Evolutionary conservation across 2,888 invertebrate genomes (phyloP), one percentile per base, ranked within the genome.

Genomic region (Cantharis flavilabris): DNA sequence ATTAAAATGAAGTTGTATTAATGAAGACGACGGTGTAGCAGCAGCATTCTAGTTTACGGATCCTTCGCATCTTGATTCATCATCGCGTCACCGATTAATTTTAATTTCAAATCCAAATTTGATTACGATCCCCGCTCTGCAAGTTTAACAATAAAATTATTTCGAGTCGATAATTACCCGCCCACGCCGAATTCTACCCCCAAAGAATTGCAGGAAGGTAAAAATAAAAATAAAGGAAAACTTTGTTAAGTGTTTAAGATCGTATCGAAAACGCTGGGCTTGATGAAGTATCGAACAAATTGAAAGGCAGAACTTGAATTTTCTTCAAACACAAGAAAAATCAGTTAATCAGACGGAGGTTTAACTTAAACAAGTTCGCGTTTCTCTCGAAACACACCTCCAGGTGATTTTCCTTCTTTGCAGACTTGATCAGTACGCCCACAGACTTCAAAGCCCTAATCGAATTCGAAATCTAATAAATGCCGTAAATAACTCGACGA

Each of bases 261-360:
- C 80, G 77, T 77, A 80, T 80, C 80, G 78, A 63, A 75, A 79
- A 75, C 76, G 70, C 75, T 69, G 76, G 71, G 30, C 75, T 78
- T 80, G 81, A 81, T 81, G 79, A 81, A 79, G 78, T 80, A 78
- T 78, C 80, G 77, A 78, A 81, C 82, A 82, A 82, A 82, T 82
- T 82, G 81, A 80, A 79, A 77, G 76, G 77, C 78, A 79, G 77
- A 75, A 75, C 75, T 77, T 64, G 75, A 75, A 71, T 78, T 77
- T 76, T 74, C 73, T 63, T 77, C 75, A 81, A 79, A 78, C 79
- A 82, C 81, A 82, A 82, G 26, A 81, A 82, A 82, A 82, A 80
- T 81, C 80, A 81, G 82, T 82, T 82, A 82, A 82, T 82, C 82
- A 82, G 78, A 74, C 70, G 72, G 79, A 78, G 77, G 77, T 80